Evolutionary conservation across 1,140 invertebrate species (phyloP).

Genomic region (Kradibia gibbosae): DNA sequence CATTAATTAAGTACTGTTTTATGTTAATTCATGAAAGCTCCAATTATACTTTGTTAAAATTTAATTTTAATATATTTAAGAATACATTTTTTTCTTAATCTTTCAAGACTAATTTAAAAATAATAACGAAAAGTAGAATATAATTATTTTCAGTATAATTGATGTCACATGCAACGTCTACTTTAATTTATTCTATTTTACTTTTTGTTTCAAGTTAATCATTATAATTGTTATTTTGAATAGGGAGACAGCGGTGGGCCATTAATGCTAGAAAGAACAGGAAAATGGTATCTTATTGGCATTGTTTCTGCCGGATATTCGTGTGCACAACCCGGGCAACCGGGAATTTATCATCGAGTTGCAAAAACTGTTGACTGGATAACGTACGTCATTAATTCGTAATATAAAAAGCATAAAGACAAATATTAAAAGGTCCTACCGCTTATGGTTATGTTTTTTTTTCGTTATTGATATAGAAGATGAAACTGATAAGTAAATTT

Average conservation of each 20-base stretch:
- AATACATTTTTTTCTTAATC: no score
- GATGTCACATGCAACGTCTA: no score
- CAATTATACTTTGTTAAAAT: no score
- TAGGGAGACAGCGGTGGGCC: conserved; percentile 92
- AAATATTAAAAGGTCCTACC: not conserved
- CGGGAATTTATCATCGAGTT: conserved; percentile 94
- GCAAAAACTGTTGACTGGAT: conserved; percentile 96
- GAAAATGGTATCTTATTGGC: conserved; percentile 90
- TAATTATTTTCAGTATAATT: not conserved
- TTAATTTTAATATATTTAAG: not conserved
- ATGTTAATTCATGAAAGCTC: no score
- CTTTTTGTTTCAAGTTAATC: no score
- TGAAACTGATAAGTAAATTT: not conserved
- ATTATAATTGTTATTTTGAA: not conserved
- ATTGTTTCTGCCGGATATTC: conserved; percentile 95
- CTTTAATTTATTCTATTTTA: not conserved
- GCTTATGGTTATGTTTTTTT: not conserved
- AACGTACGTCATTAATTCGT: conserved; percentile 72
- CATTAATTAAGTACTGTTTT: no score
- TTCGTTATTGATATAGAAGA: not conserved
- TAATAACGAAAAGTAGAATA: not conserved
- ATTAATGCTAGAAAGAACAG: conserved; percentile 88
- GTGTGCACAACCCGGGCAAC: conserved; percentile 91
- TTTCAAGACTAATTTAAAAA: no score
- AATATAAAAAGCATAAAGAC: conserved; percentile 44